Evolutionary conservation across 2,888 invertebrate species (phyloP), one percentile per base, ranked within the genome.

Genomic region (Leucophora obtusa): DNA sequence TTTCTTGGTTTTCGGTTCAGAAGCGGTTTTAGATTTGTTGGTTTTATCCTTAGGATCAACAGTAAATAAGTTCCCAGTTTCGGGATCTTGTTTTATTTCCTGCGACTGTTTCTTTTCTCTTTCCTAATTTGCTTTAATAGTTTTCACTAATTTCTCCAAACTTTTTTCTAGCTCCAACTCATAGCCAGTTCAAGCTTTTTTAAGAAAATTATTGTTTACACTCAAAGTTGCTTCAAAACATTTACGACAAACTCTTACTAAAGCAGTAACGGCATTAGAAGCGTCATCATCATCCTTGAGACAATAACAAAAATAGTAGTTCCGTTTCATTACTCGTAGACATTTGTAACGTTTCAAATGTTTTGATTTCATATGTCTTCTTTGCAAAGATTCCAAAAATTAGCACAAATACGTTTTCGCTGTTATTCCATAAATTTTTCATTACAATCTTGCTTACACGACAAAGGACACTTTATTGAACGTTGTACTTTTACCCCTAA

Each of bases 401-500:
- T 79, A 10, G 56, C 54, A 43, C 84, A 84, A 43, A 83, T 60
- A 11, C 56, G 15, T 2, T 38, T 70, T 0, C 84, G 80, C 21
- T 82, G 73, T 17, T 71, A 65, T 18, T 80, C 62, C 33, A 56
- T 77, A 59, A 84, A 82, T 51, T 77, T 78, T 11, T 77, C 74
- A 2, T 54, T 53, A 24, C 84, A 83, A 54, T 82, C 74, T 56
- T 82, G 83, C 11, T 78, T 82, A 51, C 84, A 84, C 15, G 75
- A 77, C 8, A 75, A 70, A 10, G 66, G 62, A 59, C 84, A 84
- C n/a, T 33, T 51, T 8, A 68, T 74, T 0, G 11, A 43, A 10
- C 78, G 62, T 1, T 71, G 71, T 11, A 6, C 9, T 58, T 58
- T 78, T 3, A n/a, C n/a, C n/a, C n/a, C n/a, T n/a, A n/a, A n/a